Evolutionary conservation across 2,797 vertebrate species (phyloP).

Genomic region (Carapus acus): DNA sequence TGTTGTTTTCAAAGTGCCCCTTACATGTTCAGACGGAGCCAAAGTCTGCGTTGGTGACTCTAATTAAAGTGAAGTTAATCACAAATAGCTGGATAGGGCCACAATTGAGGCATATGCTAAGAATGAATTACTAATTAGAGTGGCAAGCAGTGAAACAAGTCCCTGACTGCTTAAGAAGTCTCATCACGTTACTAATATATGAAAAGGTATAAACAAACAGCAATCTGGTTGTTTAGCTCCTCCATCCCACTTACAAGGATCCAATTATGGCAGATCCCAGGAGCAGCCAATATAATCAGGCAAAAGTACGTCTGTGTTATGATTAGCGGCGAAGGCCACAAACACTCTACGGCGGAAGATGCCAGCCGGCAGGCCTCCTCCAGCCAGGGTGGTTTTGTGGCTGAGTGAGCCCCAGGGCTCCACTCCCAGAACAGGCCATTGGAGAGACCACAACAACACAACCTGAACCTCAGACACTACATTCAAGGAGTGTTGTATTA

Average conservation of each 20-base stretch:
- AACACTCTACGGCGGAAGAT: slow-evolving; percentile 66
- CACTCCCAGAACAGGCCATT: slow-evolving; percentile 45
- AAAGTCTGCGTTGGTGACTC: slow-evolving; percentile 71
- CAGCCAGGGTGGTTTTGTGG: slow-evolving; percentile 62
- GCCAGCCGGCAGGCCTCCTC: slow-evolving; percentile 62
- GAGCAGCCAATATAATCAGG: slow-evolving; percentile 80
- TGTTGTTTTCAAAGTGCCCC: slow-evolving; percentile 60
- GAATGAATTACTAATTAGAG: slow-evolving; percentile 84
- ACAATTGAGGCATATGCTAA: slow-evolving; percentile 83
- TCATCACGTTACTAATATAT: slow-evolving; percentile 81
- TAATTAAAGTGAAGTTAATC: slow-evolving; percentile 82
- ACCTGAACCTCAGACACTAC: slow-evolving; percentile 43
- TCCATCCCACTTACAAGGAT: slow-evolving; percentile 84
- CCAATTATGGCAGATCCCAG: slow-evolving; percentile 84
- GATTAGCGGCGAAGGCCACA: slow-evolving; percentile 79
- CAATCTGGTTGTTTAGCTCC: slow-evolving; percentile 85
- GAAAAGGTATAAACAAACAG: slow-evolving; percentile 87
- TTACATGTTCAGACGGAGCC: slow-evolving; percentile 59
- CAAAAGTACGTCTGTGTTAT: slow-evolving; percentile 74
- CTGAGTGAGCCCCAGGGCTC: slow-evolving; percentile 56
- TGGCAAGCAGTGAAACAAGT: slow-evolving; percentile 72
- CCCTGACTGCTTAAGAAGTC: slow-evolving; percentile 80
- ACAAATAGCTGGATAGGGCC: slow-evolving; percentile 78
- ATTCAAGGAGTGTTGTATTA: slow-evolving; percentile 51
- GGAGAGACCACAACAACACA: slow-evolving; percentile 50